Base-by-base conservation (phyloP, 1,140 invertebrate species). In the Papilio polyxenes region DNA sequence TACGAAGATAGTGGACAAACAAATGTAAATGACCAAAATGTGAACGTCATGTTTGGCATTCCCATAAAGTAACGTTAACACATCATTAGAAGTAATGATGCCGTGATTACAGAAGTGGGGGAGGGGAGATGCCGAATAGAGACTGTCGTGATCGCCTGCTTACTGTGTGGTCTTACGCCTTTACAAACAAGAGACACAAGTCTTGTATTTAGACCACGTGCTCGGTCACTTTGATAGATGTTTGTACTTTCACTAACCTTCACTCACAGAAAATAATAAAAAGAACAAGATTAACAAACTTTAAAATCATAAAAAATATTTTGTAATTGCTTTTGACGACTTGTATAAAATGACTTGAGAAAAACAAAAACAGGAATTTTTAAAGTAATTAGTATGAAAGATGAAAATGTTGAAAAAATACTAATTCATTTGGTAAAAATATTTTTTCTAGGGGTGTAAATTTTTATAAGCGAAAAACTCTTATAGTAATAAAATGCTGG, bases 51-150 rank as follows among this genome's bases (percentile, higher is more conserved):
- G 93, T 94, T 93, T 94, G 92, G 92, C 92, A 93, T 93, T 93
- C 93, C 92, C 93, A 93, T 94, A 94, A 93, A 92, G 91, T 88
- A 91, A 90, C 91, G 92, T 94, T 94, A 94, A 93, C 93, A 93
- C 93, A 92, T 94, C 92, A 94, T 93, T 94, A 94, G 88, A 92
- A 91, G 93, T 93, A 94, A 94, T 94, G 93, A 94, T 93, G 93
- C 89, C 90, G 87, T 93, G 91, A 94, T 94, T 94, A 93, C 89
- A 89, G 88, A 88, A 89, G 85, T 89, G 85, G 89, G 89, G 89
- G 89, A 86, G 87, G 31, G 65, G 65, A 40, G 11, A 37, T 4
- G 13, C 4, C 31, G 89, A 87, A 87, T 88, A 89, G 89, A 88
- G 87, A 88, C 85, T 89, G 88, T 89, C 85, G 87, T 92, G 90